Percentiles rank a stretch among this genome's conserved stretches.
Evolutionary conservation across 2,797 vertebrate species (phyloP).

Genomic region (Protosalanx chinensis): DNA sequence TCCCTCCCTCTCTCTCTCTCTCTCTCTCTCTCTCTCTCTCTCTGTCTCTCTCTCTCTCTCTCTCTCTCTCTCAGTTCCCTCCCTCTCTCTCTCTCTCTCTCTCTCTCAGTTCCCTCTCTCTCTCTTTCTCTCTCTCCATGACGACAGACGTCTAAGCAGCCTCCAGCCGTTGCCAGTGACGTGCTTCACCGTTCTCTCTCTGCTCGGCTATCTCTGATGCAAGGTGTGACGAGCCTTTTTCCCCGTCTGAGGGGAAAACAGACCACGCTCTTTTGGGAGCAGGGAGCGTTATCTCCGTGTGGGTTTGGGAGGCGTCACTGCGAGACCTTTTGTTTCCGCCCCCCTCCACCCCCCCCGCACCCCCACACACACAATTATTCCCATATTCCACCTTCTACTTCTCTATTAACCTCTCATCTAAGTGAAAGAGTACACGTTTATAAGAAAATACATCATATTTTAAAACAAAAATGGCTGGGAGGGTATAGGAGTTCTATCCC

Average conservation of each 20-base stretch:
- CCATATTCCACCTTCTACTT: conserved; percentile 17
- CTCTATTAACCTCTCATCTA: conserved; percentile 39
- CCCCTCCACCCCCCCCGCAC: conserved; percentile 13
- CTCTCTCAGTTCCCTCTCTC: not conserved
- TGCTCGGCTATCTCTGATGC: conserved; percentile 72
- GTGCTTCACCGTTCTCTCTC: conserved; percentile 53
- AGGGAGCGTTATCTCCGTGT: conserved; percentile 66
- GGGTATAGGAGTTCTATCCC: too few relatives aligned
- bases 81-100: too few relatives aligned
- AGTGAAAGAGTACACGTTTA: conserved; percentile 39
- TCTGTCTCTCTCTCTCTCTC: too few relatives aligned
- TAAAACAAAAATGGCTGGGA: too few relatives aligned
- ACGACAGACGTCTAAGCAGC: conserved; percentile 45
- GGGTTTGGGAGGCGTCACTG: conserved; percentile 53
- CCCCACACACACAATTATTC: conserved; percentile 16
- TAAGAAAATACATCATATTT: conserved; percentile 2
- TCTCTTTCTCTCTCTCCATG: conserved; percentile 32
- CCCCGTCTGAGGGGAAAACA: conserved; percentile 63
- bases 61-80: too few relatives aligned
- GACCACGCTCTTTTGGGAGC: conserved; percentile 48
- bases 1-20: too few relatives aligned
- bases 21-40: too few relatives aligned
- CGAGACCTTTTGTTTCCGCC: conserved; percentile 47
- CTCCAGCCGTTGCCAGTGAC: conserved; percentile 75
- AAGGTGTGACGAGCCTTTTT: conserved; percentile 76